phyloP scores from a whole-genome alignment of 2,113 vertebrate species.

The Marcusenius ussheri region DNA sequence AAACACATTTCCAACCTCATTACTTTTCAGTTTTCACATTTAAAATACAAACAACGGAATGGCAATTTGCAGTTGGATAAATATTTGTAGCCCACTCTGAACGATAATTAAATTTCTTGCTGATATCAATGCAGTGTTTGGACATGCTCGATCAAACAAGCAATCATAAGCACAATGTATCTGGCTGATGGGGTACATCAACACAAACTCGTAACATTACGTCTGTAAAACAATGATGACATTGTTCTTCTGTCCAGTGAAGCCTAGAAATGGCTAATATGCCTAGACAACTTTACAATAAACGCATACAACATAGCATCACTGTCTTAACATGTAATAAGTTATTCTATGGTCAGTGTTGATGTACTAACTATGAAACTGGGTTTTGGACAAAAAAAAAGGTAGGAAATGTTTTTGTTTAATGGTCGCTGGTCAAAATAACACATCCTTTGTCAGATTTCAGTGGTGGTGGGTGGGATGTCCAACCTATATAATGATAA shows the following conservation, averaged over 20 bases:
- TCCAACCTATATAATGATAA: neutral
- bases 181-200: neutral
- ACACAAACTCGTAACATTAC: constrained; percentile 7
- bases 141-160: constrained; percentile 3
- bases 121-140: constrained; percentile 11
- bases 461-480: neutral
- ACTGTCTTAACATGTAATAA: neutral
- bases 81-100: constrained; percentile 14
- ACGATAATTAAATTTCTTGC: constrained; percentile 9
- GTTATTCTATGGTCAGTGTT: neutral
- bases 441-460: neutral
- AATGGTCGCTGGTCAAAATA: neutral
- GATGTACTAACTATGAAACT: neutral
- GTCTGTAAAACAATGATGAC: neutral
- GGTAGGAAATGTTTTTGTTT: neutral
- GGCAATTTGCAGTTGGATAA: constrained; percentile 9
- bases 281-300: neutral
- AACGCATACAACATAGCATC: neutral
- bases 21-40: neutral
- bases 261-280: neutral
- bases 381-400: neutral
- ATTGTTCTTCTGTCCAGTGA: neutral
- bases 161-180: neutral
- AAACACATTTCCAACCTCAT: neutral
- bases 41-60: neutral